phyloP scores from a whole-genome alignment of 30 jellyfish, hydroid and myxozoan species.

The Chrysaora quinquecirrha region DNA sequence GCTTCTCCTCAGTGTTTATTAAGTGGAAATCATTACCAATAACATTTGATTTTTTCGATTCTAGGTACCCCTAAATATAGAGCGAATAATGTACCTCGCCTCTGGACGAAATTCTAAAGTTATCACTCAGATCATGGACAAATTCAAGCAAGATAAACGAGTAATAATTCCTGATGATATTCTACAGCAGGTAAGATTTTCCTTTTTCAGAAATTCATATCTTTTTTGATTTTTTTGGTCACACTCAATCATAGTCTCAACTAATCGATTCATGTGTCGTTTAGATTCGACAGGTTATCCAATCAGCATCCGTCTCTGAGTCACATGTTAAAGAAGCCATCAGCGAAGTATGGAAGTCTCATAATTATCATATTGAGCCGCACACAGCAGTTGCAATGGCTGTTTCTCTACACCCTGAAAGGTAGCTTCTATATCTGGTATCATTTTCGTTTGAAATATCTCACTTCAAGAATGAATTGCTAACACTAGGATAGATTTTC shows the following conservation, averaged over 20 bases:
- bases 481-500: too few relatives aligned
- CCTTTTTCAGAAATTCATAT: too few relatives aligned
- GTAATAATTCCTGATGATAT: conserved; percentile 24
- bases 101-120: conserved; percentile 22
- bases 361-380: conserved; percentile 56
- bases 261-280: too few relatives aligned
- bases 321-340: conserved; percentile 40
- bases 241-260: too few relatives aligned
- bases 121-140: conserved; percentile 9
- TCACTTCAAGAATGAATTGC: too few relatives aligned
- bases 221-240: too few relatives aligned
- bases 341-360: conserved; percentile 3
- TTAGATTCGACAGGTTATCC: conserved; percentile 45
- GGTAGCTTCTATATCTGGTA: conserved; percentile 12
- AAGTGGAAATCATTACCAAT: too few relatives aligned
- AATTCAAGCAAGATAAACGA: not conserved
- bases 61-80: conserved; percentile 58
- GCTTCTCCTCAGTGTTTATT: too few relatives aligned
- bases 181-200: conserved; percentile 27
- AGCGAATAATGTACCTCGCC: conserved; percentile 40
- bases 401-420: conserved; percentile 35
- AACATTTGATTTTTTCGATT: not conserved
- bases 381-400: conserved; percentile 77
- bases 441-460: too few relatives aligned
- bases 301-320: conserved; percentile 66